Evolutionary conservation across 2,797 vertebrate species (phyloP).

Genomic region (Mastacembelus armatus): DNA sequence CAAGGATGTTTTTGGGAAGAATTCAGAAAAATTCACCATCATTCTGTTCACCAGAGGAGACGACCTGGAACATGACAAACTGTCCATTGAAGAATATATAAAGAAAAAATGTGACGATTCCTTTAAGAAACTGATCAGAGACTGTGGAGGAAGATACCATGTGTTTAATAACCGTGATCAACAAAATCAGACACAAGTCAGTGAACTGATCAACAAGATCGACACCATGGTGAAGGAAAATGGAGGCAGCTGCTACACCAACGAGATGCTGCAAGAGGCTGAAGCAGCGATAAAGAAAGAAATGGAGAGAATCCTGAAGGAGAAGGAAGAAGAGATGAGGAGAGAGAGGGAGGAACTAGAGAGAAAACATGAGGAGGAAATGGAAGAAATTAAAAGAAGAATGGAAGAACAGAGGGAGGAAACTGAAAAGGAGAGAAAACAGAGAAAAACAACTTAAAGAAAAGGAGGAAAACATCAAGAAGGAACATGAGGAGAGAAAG

Average conservation of each 20-base stretch:
- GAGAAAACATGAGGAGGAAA: slow-evolving; percentile 11
- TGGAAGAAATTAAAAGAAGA: neutral
- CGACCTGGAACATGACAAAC: too few relatives aligned
- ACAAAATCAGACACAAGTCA: slow-evolving; percentile 21
- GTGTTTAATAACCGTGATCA: slow-evolving; percentile 36
- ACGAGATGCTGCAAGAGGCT: slow-evolving; percentile 34
- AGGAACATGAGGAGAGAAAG: too few relatives aligned
- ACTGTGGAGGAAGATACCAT: slow-evolving; percentile 38
- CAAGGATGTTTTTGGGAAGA: slow-evolving; percentile 31
- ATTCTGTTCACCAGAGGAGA: slow-evolving; percentile 54
- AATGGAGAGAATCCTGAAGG: neutral
- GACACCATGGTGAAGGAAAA: slow-evolving; percentile 13
- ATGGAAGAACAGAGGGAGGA: neutral
- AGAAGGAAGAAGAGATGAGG: slow-evolving; percentile 8
- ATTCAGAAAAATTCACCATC: slow-evolving; percentile 14
- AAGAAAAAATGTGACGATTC: too few relatives aligned
- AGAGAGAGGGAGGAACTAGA: neutral
- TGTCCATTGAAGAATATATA: too few relatives aligned
- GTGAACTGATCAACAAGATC: slow-evolving; percentile 28
- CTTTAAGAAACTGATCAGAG: slow-evolving; percentile 13
- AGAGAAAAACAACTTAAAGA: slow-evolving; percentile 26
- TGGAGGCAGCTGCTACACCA: slow-evolving; percentile 22
- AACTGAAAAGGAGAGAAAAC: slow-evolving; percentile 9
- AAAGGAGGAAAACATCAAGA: too few relatives aligned
- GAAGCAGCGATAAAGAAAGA: slow-evolving; percentile 25